Base-by-base conservation (phyloP, 1,140 invertebrate species). In the Lasioglossum baleicum region DNA sequence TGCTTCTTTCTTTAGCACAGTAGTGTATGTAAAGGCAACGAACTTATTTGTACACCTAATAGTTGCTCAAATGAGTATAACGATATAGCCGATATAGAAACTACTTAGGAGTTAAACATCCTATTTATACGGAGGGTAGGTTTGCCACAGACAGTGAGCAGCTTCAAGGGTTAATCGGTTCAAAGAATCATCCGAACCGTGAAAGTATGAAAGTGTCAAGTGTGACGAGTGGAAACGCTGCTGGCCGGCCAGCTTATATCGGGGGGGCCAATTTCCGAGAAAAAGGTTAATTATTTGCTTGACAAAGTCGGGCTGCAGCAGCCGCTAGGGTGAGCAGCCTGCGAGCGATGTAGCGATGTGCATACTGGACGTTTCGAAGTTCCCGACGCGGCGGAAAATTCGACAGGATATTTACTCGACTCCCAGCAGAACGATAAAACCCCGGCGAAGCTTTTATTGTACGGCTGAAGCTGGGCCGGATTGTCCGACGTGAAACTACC, bases 241-340 rank as follows among this genome's bases (percentile, higher is more conserved):
- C 51, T 48, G 44, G 20, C 17, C 17, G 53, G 53, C 4, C 2
- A 56, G 53, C 20, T 7, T 58, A 58, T 22, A 58, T 58, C 56
- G 56, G 56, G 56, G 56, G 17, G 56, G 56, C 56, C 56, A 58
- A 58, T 58, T 58, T 58, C 56, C 56, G n/a, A n/a, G n/a, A 58
- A 58, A 58, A 58, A 58, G 56, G 56, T 58, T 58, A 58, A 58
- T 58, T 58, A 58, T 58, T 58, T 58, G 56, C 56, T 58, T 58
- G 56, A 58, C 56, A 20, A n/a, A n/a, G 20, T 58, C 56, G 56
- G n/a, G 20, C 15, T 20, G 53, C 17, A 2, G n/a, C 56, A 58
- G 6, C 8, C 10, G 56, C 0, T 0, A n/a, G n/a, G 6, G 7
- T 7, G 17, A 20, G 56, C 20, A 13, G 44, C 10, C 44, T 11